Evolutionary conservation across 2,888 invertebrate species (phyloP).

Genomic region (Heliothis peltigera): DNA sequence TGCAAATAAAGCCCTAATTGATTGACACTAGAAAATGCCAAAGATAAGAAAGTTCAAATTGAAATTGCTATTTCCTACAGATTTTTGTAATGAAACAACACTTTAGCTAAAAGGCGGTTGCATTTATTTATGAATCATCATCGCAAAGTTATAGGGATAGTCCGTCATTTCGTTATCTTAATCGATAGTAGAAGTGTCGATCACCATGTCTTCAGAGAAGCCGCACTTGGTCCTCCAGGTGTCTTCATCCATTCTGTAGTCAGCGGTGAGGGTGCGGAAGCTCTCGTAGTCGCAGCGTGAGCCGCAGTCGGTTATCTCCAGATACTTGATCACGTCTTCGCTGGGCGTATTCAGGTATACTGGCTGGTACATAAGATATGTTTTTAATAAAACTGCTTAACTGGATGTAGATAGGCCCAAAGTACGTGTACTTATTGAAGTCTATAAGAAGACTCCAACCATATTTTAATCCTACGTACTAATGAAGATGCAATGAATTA

Average conservation of each 20-base stretch:
- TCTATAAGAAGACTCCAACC: too few relatives aligned
- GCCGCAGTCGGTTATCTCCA: slow-evolving; percentile 65
- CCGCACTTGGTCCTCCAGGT: slow-evolving; percentile 66
- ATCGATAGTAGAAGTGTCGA: slow-evolving; percentile 63
- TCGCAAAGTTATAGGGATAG: too few relatives aligned
- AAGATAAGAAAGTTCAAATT: too few relatives aligned
- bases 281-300: slow-evolving; percentile 61
- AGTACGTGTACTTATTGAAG: too few relatives aligned
- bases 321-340: slow-evolving; percentile 54
- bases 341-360: slow-evolving; percentile 66
- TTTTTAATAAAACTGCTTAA: too few relatives aligned
- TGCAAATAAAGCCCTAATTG: too few relatives aligned
- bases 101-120: not conserved
- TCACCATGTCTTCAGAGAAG: slow-evolving; percentile 52
- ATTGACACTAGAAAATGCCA: too few relatives aligned
- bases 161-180: slow-evolving; percentile 23
- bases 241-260: slow-evolving; percentile 55
- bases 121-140: slow-evolving; percentile 13
- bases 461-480: too few relatives aligned
- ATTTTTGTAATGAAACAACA: not conserved
- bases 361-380: slow-evolving; percentile 60
- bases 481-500: too few relatives aligned
- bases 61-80: too few relatives aligned
- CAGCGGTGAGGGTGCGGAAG: slow-evolving; percentile 62
- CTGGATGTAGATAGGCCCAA: too few relatives aligned